Evolutionary conservation across 2,797 vertebrate species (phyloP).

Genomic region (Paedocypris micromegethes): DNA sequence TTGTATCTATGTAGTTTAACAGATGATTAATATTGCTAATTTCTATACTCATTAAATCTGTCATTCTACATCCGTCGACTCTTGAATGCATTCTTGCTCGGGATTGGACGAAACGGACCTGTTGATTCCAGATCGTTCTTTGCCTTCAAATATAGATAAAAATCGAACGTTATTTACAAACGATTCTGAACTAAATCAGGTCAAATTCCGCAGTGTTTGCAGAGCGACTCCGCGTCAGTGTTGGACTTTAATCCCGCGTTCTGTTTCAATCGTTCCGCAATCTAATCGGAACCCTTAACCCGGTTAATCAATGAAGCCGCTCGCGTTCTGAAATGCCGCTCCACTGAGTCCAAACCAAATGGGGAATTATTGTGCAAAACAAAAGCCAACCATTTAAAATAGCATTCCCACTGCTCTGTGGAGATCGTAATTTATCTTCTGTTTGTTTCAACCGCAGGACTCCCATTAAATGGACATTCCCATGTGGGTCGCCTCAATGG

Average conservation of each 20-base stretch:
- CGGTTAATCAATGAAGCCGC: background rate
- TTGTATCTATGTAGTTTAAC: background rate
- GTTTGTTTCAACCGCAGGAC: conserved; percentile 78
- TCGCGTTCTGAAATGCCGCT: no score
- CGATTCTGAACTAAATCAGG: no score
- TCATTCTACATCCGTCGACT: conserved; percentile 57
- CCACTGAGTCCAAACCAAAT: background rate
- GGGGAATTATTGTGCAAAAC: conserved; percentile 59
- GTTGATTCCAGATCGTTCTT: no score
- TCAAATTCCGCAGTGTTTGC: no score
- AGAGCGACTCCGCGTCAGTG: no score
- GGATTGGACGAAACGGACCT: no score
- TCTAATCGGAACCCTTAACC: conserved; percentile 38
- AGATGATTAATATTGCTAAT: conserved; percentile 48
- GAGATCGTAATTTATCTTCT: conserved; percentile 44
- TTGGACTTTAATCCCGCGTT: conserved; percentile 44
- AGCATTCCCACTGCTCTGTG: conserved; percentile 34
- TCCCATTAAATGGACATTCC: conserved; percentile 71
- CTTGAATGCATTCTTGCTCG: conserved; percentile 43
- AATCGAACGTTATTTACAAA: no score
- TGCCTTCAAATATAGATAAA: no score
- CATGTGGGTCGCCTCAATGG: conserved; percentile 60
- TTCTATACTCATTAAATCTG: conserved; percentile 67
- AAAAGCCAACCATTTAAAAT: conserved; percentile 34
- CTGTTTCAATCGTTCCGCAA: conserved; percentile 42